Evolutionary conservation across 2,888 invertebrate species (phyloP), one percentile per base, ranked within the genome.

Genomic region (Rambutsinella grinnellia): DNA sequence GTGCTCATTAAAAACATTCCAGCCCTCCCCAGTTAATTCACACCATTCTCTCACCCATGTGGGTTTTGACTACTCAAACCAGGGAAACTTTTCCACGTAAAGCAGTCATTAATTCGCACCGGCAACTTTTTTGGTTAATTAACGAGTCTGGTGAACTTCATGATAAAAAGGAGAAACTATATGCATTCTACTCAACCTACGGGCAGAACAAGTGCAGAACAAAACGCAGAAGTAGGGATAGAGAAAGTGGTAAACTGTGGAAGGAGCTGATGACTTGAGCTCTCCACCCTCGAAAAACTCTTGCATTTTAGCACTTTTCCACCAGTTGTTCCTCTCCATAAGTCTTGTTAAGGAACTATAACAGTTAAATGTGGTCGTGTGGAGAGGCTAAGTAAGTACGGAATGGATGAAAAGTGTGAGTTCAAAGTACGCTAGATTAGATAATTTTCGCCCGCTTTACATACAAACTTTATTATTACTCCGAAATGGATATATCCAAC

Each of bases 71-170:
- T n/a, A n/a, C n/a, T n/a, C n/a, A n/a, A n/a, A n/a, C n/a, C n/a
- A n/a, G n/a, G n/a, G n/a, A n/a, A n/a, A n/a, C n/a, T n/a, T n/a
- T n/a, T n/a, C n/a, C n/a, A n/a, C n/a, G n/a, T n/a, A 61, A 61
- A 17, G 24, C 17, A 28, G 26, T 44, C 54, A 66, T 66, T 66
- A 54, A 56, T 66, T 58, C 67, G 49, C 36, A 21, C 67, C 58
- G 57, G 57, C 67, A 67, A 67, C 57, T 57, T 67, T n/a, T 44
- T 47, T 44, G 56, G 47, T 57, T 67, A 67, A 67, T 67, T 67
- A 67, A 67, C 47, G 44, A 57, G 56, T 27, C 57, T 67, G 28
- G 56, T 67, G 56, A 67, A 67, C 27, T 67, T 67, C 26, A 49
- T 10, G 44, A 26, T 21, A 5, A 36, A 57, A 19, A 44, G 36